Conservation (phyloP, 2,113 vertebrate species). For the Fukomys damarensis region DNA sequence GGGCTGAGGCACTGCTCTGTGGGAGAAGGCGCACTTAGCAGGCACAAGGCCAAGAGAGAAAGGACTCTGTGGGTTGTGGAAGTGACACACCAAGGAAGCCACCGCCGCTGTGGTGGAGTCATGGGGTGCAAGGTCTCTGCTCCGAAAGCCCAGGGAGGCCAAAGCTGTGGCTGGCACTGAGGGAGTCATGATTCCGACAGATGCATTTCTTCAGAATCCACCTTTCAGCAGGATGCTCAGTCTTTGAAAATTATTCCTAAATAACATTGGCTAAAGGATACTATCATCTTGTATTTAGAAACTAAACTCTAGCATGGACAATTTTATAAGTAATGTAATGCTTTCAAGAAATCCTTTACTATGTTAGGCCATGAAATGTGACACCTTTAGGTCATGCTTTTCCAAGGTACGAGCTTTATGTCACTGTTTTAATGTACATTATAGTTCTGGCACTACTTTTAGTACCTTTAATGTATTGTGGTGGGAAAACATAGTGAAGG, state of each 20-base stretch:
- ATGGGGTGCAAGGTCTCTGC: neutral
- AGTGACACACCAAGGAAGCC: neutral
- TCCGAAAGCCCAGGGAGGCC: neutral
- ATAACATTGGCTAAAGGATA: neutral
- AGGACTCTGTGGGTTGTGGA: neutral
- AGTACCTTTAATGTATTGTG: neutral
- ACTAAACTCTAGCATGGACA: neutral
- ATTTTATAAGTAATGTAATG: conserved; percentile 36
- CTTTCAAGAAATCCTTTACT: conserved; percentile 7
- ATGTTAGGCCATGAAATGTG: neutral
- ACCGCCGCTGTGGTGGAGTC: too few relatives aligned
- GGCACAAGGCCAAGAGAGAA: neutral
- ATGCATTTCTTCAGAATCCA: neutral
- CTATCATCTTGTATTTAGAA: too few relatives aligned
- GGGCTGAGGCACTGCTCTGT: too few relatives aligned
- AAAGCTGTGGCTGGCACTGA: neutral
- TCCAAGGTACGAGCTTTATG: neutral
- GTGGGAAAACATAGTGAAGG: neutral
- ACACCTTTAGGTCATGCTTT: neutral
- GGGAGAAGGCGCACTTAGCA: neutral
- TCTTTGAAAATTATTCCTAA: neutral
- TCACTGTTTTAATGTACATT: neutral
- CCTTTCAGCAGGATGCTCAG: neutral
- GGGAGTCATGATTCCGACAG: neutral
- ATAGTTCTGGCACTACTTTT: neutral